These are phyloP conservation scores for Holocentrus rufus DNA, from an alignment of 2,797 vertebrate species.

Conservation along the genomic window DNA sequence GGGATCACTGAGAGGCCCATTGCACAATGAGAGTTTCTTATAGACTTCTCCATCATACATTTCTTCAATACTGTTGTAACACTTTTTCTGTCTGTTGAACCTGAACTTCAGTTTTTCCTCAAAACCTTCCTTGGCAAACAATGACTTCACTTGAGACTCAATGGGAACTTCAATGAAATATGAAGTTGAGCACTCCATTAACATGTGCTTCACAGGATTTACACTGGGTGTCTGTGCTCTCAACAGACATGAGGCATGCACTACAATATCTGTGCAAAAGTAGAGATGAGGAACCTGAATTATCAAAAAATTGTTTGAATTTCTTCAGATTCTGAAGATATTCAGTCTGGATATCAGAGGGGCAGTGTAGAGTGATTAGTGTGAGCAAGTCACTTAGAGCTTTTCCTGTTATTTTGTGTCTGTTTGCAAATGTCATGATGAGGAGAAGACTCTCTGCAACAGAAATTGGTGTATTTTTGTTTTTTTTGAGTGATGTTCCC, in stretches of 20 bases:
- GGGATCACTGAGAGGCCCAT: conserved; percentile 34
- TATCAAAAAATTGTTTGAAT: conserved; percentile 27
- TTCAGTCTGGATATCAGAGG: conserved; percentile 31
- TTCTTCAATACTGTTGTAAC: conserved; percentile 27
- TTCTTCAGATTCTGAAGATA: conserved; percentile 27
- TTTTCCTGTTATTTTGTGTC: conserved; percentile 48
- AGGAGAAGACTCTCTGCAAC: conserved; percentile 43
- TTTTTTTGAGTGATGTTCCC: conserved; percentile 23
- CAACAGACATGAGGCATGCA: conserved; percentile 29
- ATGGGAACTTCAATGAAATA: conserved; percentile 40
- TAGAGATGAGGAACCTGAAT: conserved; percentile 18
- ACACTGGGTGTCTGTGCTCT: conserved; percentile 38
- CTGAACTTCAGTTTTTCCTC: conserved; percentile 37
- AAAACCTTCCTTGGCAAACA: conserved; percentile 39
- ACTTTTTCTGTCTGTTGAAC: conserved; percentile 34
- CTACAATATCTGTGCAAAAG: conserved; percentile 49
- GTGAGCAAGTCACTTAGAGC: conserved; percentile 45
- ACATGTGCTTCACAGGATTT: conserved; percentile 25
- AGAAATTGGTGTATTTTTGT: conserved; percentile 35
- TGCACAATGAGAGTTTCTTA: not conserved
- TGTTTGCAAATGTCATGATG: conserved; percentile 41
- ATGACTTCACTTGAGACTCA: conserved; percentile 24
- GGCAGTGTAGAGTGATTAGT: conserved; percentile 32
- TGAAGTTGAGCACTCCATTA: conserved; percentile 18
- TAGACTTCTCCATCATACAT: conserved; percentile 37